A percentile compares a stretch with the other conserved stretches of the same genome.
Conservation (phyloP, 2,888 invertebrate genomes). For the Nymphalis polychloros region DNA sequence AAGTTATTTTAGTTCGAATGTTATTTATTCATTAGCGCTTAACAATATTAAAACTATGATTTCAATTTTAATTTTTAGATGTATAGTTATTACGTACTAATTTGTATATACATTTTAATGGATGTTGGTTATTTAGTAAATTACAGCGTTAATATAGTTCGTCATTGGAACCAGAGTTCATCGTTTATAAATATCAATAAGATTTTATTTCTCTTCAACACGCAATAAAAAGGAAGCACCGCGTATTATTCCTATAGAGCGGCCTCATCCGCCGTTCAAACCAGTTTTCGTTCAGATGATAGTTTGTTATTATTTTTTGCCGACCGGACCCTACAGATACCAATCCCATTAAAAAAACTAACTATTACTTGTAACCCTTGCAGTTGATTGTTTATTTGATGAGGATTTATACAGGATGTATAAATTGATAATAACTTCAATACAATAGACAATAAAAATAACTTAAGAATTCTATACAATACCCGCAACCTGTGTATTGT, state of each 20-base stretch:
- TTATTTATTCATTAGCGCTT: conserved; percentile 15
- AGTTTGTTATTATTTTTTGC: conserved; percentile 73
- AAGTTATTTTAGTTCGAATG: conserved; percentile 54
- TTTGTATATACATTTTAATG: too few relatives aligned
- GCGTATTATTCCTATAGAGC: conserved; percentile 58
- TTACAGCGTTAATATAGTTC: neutral
- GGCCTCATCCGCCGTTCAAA: conserved; percentile 61
- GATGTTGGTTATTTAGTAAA: neutral
- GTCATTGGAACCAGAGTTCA: neutral
- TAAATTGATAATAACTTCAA: conserved; percentile 8
- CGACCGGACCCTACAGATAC: conserved; percentile 46
- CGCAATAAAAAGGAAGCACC: conserved; percentile 61
- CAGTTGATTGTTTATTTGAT: conserved; percentile 22
- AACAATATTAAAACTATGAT: neutral
- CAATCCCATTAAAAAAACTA: conserved; percentile 40
- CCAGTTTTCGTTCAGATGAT: conserved; percentile 73
- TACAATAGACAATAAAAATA: conserved; percentile 25
- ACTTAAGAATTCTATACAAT: conserved; percentile 14
- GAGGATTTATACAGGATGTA: conserved; percentile 11
- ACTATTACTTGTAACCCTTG: conserved; percentile 11
- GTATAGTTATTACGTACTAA: too few relatives aligned
- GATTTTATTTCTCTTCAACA: conserved; percentile 48
- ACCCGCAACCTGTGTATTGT: conserved; percentile 19
- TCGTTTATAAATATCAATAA: conserved; percentile 19
- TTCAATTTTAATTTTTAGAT: neutral